Base-by-base conservation (phyloP, 2,113 vertebrate genomes). In the Gambusia affinis region DNA sequence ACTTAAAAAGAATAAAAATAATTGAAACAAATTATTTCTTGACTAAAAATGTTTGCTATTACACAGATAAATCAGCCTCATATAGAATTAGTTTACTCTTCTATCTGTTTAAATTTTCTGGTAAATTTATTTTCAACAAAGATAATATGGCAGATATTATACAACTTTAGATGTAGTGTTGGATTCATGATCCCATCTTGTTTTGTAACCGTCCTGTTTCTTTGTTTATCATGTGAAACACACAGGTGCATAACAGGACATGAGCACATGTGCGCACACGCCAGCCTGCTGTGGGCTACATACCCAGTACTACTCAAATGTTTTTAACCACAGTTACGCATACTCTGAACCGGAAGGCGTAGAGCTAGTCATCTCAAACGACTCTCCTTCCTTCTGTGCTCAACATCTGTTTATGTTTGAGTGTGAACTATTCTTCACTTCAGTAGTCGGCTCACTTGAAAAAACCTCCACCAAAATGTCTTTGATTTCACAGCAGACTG, bases 131-230 rank as follows among this genome's bases (percentile, higher is more conserved):
- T 72, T 67, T 61, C 22, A 64, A 44, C 11, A 71, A 51, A 60
- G 42, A 72, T 74, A 67, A 75, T 69, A n/a, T 19, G 35, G 28
- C 14, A 71, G 31, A 81, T 73, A 69, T 68, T 82, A 70, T 68
- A 47, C 64, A 54, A 64, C 33, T 83, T 35, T 64, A 76, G 64
- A 72, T 60, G 35, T 69, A 79, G 74, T 72, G 64, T 19, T 37
- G 64, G 24, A 22, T 27, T 75, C n/a, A 72, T 61, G 54, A 60
- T 83, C 76, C 85, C 62, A 76, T 62, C 70, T 86, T 47, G 33
- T 70, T n/a, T 73, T 67, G 30, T 63, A 71, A 71, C 60, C 27
- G 24, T 61, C 39, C 57, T 15, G 66, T 73, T 71, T 75, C 63
- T 64, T 60, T 60, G 4, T 72, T 54, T 10, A 30, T 68, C 62